phyloP scores from a whole-genome alignment of 2,888 invertebrate genomes.

The Leptinotarsa rubiginosa region DNA sequence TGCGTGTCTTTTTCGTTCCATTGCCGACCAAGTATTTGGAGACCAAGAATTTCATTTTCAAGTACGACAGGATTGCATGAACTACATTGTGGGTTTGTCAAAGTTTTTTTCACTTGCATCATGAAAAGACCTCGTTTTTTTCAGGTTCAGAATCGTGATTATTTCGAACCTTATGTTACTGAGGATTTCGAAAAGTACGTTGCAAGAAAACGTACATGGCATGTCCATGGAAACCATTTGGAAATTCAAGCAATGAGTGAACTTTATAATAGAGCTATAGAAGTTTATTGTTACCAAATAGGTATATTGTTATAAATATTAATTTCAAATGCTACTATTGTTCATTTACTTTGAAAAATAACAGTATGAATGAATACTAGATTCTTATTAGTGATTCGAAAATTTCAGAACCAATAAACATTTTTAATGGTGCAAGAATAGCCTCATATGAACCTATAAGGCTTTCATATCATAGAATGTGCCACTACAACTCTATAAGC shows the following conservation, averaged over 20 bases:
- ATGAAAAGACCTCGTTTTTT: constrained; percentile 46
- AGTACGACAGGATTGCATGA: constrained; percentile 87
- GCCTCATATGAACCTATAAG: constrained; percentile 84
- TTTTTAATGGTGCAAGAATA: constrained; percentile 82
- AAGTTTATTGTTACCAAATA: constrained; percentile 84
- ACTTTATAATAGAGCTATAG: constrained; percentile 88
- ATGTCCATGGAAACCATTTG: constrained; percentile 90
- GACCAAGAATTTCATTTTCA: constrained; percentile 90
- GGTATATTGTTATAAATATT: constrained; percentile 65
- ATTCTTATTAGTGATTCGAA: constrained; percentile 2
- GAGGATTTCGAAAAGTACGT: constrained; percentile 89
- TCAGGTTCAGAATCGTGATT: constrained; percentile 86
- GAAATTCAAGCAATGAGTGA: constrained; percentile 93
- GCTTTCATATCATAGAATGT: constrained; percentile 86
- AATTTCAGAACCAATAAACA: constrained; percentile 83
- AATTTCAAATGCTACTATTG: neutral
- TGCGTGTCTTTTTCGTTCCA: constrained; percentile 88
- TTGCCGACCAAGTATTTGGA: constrained; percentile 90
- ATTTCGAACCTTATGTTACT: constrained; percentile 88
- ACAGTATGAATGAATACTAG: neutral
- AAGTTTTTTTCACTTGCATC: too few species aligned
- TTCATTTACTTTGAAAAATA: neutral
- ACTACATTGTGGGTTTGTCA: constrained; percentile 81
- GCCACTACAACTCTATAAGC: constrained; percentile 90
- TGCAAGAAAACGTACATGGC: constrained; percentile 80